Percentiles rank a stretch among this genome's conserved stretches.
Evolutionary conservation across 2,113 vertebrate species (phyloP).

Genomic region (Zosterops pallidus): DNA sequence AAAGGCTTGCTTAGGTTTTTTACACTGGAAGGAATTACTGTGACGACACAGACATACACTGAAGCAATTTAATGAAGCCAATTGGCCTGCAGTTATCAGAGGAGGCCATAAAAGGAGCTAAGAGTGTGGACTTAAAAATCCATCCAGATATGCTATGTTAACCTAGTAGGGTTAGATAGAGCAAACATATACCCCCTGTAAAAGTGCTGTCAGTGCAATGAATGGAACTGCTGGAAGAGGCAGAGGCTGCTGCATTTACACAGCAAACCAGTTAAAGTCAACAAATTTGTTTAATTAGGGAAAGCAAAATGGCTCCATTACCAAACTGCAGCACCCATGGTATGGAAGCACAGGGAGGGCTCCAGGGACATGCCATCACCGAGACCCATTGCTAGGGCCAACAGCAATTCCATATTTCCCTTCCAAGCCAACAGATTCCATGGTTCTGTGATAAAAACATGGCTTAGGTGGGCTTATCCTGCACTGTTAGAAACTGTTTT

Average conservation of each 20-base stretch:
- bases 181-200: neutral
- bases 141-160: neutral
- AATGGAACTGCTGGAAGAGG: neutral
- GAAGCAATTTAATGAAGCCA: neutral
- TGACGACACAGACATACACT: neutral
- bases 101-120: neutral
- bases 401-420: neutral
- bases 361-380: neutral
- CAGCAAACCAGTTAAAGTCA: neutral
- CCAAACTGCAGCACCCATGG: neutral
- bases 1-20: neutral
- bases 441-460: neutral
- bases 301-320: neutral
- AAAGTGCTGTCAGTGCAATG: neutral
- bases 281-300: neutral
- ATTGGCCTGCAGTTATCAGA: neutral
- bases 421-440: neutral
- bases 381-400: neutral
- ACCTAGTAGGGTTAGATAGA: neutral
- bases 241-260: neutral
- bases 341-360: fast-evolving
- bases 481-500: neutral
- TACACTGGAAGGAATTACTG: neutral
- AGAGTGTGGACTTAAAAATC: neutral
- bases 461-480: neutral